These are phyloP conservation scores for Amiota minor DNA, from an alignment of 2,888 invertebrate species.

Conservation along the genomic window DNA sequence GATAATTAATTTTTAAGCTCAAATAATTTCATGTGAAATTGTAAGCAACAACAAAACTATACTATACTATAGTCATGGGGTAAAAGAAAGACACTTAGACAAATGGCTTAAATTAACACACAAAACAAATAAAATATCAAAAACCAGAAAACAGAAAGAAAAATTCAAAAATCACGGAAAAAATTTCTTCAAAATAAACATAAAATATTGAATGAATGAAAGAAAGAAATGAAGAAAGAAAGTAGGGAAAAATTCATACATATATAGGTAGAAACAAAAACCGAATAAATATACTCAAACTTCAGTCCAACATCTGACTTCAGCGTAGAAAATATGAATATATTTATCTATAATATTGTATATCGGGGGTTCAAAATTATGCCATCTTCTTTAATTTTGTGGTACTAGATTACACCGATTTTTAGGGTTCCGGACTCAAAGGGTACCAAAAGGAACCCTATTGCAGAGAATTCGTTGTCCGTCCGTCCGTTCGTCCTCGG, in stretches of 20 bases:
- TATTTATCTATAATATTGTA: too few species aligned
- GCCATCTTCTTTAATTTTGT: too few species aligned
- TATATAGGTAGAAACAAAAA: too few species aligned
- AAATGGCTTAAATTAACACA: constrained; percentile 52
- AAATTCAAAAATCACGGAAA: constrained; percentile 30
- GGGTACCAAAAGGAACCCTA: too few species aligned
- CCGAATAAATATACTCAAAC: too few species aligned
- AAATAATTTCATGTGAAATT: constrained; percentile 41
- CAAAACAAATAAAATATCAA: constrained; percentile 9
- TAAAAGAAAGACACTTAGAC: background rate
- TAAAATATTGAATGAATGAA: constrained; percentile 1
- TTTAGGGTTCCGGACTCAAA: too few species aligned
- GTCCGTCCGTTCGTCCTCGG: too few species aligned
- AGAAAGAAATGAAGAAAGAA: background rate
- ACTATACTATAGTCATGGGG: background rate
- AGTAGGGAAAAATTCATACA: background rate
- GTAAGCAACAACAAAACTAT: background rate
- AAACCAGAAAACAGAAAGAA: background rate
- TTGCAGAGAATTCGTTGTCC: too few species aligned
- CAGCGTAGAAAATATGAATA: too few species aligned
- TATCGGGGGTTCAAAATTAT: too few species aligned
- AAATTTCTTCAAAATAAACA: constrained; percentile 20
- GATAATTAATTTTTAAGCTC: constrained; percentile 40
- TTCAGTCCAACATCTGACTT: too few species aligned
- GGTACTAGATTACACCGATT: too few species aligned